Evolutionary conservation across 2,797 vertebrate species (phyloP).

Genomic region (Amblyraja radiata): DNA sequence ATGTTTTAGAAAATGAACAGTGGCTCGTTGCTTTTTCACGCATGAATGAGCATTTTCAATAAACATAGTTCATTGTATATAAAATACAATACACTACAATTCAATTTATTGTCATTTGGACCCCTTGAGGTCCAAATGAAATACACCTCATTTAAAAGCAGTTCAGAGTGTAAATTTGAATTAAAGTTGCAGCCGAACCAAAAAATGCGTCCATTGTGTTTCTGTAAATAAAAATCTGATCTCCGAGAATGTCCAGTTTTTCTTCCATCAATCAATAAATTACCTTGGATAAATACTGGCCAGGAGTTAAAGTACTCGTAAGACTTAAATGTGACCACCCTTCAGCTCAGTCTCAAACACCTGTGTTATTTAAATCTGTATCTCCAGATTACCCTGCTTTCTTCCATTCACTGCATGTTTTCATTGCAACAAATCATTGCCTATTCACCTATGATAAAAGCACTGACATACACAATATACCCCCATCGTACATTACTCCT

Average conservation of each 20-base stretch:
- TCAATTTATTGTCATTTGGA: too few relatives aligned
- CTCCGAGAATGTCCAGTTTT: neutral
- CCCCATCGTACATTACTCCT: conserved; percentile 19
- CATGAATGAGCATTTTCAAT: neutral
- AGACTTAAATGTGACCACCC: neutral
- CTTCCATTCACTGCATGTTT: neutral
- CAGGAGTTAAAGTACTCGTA: neutral
- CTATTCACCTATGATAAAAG: conserved; percentile 28
- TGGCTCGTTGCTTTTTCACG: neutral
- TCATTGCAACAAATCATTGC: conserved; percentile 21
- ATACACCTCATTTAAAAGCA: neutral
- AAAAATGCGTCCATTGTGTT: neutral
- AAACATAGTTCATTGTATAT: neutral
- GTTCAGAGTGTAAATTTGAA: neutral
- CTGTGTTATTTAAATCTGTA: neutral
- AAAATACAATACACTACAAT: too few relatives aligned
- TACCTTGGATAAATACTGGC: neutral
- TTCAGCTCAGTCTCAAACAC: neutral
- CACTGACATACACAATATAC: neutral
- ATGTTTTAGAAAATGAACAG: neutral
- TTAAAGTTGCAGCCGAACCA: neutral
- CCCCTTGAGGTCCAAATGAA: too few relatives aligned
- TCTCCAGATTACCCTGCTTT: neutral
- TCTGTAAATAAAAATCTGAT: neutral
- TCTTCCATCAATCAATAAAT: neutral